Conservation (phyloP, 2,797 vertebrate species). For the Margarornis squamiger region DNA sequence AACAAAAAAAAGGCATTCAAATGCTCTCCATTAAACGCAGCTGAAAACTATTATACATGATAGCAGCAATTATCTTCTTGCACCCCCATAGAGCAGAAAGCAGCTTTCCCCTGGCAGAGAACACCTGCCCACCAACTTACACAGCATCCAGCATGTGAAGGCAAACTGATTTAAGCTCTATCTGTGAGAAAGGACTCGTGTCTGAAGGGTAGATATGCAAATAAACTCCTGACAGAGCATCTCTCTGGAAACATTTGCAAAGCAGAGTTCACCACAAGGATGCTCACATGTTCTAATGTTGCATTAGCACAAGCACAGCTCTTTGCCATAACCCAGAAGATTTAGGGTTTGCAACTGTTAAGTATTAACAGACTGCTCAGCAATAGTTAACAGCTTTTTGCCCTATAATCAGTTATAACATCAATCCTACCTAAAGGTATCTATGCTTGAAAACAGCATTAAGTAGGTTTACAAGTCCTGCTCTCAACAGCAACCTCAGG, state of each 20-base stretch:
- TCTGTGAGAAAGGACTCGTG: background rate
- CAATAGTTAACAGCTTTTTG: background rate
- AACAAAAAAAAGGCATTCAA: background rate
- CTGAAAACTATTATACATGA: background rate
- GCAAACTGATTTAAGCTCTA: background rate
- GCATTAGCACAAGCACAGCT: background rate
- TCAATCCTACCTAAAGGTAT: background rate
- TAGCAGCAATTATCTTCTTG: background rate
- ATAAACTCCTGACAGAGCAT: background rate
- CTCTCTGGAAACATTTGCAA: background rate
- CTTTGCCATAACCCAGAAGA: background rate
- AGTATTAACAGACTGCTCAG: background rate
- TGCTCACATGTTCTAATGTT: background rate
- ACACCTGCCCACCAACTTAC: background rate
- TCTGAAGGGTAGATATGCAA: background rate
- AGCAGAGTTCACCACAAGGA: background rate
- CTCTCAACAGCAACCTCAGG: background rate
- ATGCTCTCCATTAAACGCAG: background rate
- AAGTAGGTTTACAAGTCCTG: background rate
- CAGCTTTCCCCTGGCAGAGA: background rate
- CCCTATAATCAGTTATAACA: background rate
- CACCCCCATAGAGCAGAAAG: background rate
- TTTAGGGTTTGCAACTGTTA: background rate
- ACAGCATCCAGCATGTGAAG: background rate
- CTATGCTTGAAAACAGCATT: background rate